Evolutionary conservation across 30 jellyfish, hydroid and myxozoan species (phyloP).

Genomic region (Chironex yamaguchii): DNA sequence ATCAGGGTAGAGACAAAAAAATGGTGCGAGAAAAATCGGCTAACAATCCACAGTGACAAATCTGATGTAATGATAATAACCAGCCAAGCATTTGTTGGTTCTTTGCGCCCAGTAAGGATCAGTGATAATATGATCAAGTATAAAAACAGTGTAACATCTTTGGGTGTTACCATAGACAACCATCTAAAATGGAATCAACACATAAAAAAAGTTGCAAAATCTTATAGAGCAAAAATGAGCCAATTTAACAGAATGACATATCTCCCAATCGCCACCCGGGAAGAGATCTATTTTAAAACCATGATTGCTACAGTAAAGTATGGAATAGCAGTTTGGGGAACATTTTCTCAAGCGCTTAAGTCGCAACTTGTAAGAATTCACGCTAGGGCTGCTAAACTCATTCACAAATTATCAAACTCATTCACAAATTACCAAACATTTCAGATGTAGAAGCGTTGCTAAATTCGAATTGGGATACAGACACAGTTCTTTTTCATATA

Average conservation of each 20-base stretch:
- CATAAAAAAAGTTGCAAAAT: not conserved
- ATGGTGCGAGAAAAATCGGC: constrained; percentile 36
- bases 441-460: too few relatives aligned
- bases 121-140: not conserved
- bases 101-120: constrained; percentile 36
- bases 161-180: constrained; percentile 38
- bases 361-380: constrained; percentile 8
- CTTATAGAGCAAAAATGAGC: constrained; percentile 4
- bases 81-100: constrained; percentile 26
- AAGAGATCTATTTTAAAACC: constrained; percentile 3
- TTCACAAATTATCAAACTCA: too few relatives aligned
- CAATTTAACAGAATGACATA: too few relatives aligned
- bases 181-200: constrained; percentile 42
- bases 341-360: constrained; percentile 6
- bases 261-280: constrained; percentile 5
- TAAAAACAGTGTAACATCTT: constrained; percentile 28
- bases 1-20: constrained; percentile 22
- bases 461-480: too few relatives aligned
- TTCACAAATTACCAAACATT: too few relatives aligned
- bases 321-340: constrained; percentile 17
- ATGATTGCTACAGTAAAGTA: not conserved
- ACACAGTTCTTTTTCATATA: too few relatives aligned
- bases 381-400: constrained; percentile 20
- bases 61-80: too few relatives aligned
- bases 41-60: constrained; percentile 38